Evolutionary conservation across 1,140 invertebrate genomes (phyloP), one percentile per base, ranked within the genome.

Genomic region (Drosophila pallidifrons): DNA sequence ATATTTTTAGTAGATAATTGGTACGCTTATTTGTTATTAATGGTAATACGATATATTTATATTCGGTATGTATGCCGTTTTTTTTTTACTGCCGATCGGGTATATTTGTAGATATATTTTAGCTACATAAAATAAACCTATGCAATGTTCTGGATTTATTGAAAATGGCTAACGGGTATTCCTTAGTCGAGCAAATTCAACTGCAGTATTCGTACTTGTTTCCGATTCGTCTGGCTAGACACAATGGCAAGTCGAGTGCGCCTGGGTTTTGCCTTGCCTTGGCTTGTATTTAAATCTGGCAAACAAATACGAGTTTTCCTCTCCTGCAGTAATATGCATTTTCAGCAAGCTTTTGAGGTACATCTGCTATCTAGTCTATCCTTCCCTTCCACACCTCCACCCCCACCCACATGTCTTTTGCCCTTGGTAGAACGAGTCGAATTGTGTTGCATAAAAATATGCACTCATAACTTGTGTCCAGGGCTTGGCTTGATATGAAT

Each of bases 371-470:
- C 15, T 16, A 20, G 13, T 28, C n/a, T n/a, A n/a, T 46, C 6
- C 6, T 25, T 5, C 47, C 10, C 11, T 25, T 25, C 1, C 47
- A 46, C 13, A 46, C n/a, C 43, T 25, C 15, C 43, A 13, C 43
- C 43, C 1, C 20, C 25, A 4, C n/a, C 13, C 15, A 25, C 16
- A 72, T 68, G 59, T 64, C 64, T 68, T 32, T 25, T 25, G 20
- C 20, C 20, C 20, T 25, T 25, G 20, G 20, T 25, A 32, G 30
- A 38, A 38, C n/a, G 41, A 43, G 3, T 43, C 41, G 41, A 77
- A 66, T 80, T 83, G 61, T 60, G 66, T 80, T 78, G 70, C 74
- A 75, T 67, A 65, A 75, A 80, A 72, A 78, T 85, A 83, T 80
- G 77, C 77, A 78, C 66, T 72, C 77, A 83, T 77, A 81, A 83